Conservation (phyloP, 92 coral and sea anemone species). For the Parazoanthus atlanticus region DNA sequence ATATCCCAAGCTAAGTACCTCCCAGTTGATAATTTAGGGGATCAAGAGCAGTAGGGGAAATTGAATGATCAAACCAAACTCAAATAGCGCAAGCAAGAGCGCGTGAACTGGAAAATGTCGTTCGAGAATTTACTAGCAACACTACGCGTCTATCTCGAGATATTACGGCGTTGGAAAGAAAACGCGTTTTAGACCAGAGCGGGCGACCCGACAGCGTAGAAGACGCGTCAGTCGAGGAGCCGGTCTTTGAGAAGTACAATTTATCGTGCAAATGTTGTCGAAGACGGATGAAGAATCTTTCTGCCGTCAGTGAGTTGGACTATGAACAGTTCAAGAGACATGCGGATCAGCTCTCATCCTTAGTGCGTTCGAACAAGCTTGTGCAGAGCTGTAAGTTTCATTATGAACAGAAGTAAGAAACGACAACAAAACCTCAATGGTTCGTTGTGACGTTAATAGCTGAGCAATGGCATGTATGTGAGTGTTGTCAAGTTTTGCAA, state of each 20-base stretch:
- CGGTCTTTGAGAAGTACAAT: conserved; percentile 61
- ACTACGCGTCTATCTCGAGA: conserved; percentile 61
- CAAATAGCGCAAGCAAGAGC: conserved; percentile 59
- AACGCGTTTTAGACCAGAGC: conserved; percentile 23
- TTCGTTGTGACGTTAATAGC: not conserved
- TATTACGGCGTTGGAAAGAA: conserved; percentile 26
- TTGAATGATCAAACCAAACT: conserved; percentile 66
- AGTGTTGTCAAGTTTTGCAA: too few species aligned
- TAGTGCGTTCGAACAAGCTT: conserved; percentile 26
- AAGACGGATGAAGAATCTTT: conserved; percentile 68
- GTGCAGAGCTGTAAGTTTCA: conserved; percentile 41
- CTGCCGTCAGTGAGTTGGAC: conserved; percentile 61
- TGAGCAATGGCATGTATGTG: too few species aligned
- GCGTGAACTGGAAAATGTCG: conserved; percentile 68
- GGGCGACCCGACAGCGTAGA: not conserved
- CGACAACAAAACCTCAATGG: not conserved
- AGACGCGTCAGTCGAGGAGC: not conserved
- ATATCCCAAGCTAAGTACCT: conserved; percentile 62
- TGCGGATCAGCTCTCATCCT: conserved; percentile 25
- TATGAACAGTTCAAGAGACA: conserved; percentile 58
- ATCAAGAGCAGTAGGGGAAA: conserved; percentile 55
- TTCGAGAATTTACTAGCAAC: conserved; percentile 67
- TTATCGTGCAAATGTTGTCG: conserved; percentile 81
- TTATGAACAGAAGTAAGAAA: conserved; percentile 20
- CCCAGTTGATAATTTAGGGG: conserved; percentile 55